A percentile compares a stretch with the other conserved stretches of the same genome.
These are phyloP conservation scores for Hyposmocoma kahamanoa DNA, from an alignment of 1,140 invertebrate genomes.

Conservation along the genomic window DNA sequence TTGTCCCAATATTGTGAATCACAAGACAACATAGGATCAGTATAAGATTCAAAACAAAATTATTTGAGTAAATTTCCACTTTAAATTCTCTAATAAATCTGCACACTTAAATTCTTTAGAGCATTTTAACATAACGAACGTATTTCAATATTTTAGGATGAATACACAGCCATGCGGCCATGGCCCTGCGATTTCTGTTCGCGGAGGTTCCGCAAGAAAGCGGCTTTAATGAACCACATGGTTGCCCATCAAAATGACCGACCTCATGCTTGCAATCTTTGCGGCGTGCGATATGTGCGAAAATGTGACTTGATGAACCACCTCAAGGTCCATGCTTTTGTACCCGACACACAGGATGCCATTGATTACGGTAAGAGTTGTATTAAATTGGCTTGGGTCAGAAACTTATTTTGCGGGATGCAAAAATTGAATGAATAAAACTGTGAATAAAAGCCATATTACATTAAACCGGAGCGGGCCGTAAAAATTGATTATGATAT, in stretches of 20 bases:
- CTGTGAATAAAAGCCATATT: too few species aligned
- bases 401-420: too few species aligned
- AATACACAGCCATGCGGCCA: slow-evolving; percentile 85
- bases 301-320: slow-evolving; percentile 87
- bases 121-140: background rate
- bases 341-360: slow-evolving; percentile 70
- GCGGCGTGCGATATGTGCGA: slow-evolving; percentile 83
- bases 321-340: slow-evolving; percentile 85
- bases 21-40: too few species aligned
- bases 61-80: too few species aligned
- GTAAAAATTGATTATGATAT: too few species aligned
- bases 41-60: too few species aligned
- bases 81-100: background rate
- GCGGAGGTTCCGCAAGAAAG: slow-evolving; percentile 86
- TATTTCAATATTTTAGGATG: slow-evolving; percentile 71
- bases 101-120: background rate
- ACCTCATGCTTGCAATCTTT: slow-evolving; percentile 85
- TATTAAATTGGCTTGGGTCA: too few species aligned
- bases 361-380: slow-evolving; percentile 35
- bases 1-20: too few species aligned
- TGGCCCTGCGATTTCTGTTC: slow-evolving; percentile 91
- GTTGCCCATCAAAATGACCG: slow-evolving; percentile 86
- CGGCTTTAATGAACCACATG: slow-evolving; percentile 89
- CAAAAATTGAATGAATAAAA: too few species aligned
- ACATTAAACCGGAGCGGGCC: too few species aligned